Conservation (phyloP, 2,113 vertebrate genomes). For the Pheucticus melanocephalus region DNA sequence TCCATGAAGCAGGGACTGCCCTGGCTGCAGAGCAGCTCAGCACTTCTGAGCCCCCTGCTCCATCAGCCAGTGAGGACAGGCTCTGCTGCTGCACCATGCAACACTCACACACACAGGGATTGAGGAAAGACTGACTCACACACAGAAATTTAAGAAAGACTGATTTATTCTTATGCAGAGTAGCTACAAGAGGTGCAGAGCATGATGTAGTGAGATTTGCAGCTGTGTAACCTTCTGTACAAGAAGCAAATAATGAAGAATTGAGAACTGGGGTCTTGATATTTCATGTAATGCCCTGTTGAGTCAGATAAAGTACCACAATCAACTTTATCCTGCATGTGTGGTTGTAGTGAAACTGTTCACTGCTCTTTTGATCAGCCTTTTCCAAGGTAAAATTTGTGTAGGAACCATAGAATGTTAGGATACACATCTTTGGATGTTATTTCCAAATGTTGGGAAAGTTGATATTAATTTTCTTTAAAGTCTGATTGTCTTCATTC, state of each 20-base stretch:
- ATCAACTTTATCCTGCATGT: neutral
- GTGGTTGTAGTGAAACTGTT: neutral
- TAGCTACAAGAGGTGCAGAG: neutral
- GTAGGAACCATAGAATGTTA: neutral
- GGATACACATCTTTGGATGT: neutral
- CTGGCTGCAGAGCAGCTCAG: neutral
- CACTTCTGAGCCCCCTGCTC: neutral
- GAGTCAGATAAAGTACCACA: neutral
- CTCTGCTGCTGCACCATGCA: neutral
- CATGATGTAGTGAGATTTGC: neutral
- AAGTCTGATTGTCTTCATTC: neutral
- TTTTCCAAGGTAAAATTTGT: neutral
- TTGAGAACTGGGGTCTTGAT: neutral
- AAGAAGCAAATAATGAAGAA: neutral
- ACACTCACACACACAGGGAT: neutral
- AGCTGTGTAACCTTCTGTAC: neutral
- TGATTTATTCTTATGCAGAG: neutral
- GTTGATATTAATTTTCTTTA: neutral
- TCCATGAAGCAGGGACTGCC: neutral
- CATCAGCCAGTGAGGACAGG: fast-evolving
- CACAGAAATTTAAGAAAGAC: neutral
- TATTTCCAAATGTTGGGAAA: neutral
- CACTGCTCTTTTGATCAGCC: neutral
- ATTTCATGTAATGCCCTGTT: neutral
- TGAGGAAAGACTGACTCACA: neutral